phyloP scores from a whole-genome alignment of 2,888 invertebrate species.

The Merodon equestris region DNA sequence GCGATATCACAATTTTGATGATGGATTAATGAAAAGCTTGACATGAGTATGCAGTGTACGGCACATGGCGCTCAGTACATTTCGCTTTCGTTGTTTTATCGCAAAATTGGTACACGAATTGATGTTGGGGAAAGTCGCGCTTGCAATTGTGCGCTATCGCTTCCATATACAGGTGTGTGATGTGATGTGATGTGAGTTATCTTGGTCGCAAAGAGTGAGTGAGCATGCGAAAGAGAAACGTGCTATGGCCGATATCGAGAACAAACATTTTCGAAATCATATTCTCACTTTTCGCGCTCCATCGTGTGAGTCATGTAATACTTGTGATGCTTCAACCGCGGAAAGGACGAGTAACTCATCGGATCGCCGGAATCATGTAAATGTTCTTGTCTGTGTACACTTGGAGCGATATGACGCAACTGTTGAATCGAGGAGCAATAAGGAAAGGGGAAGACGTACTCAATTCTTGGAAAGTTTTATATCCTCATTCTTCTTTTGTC shows the following conservation, averaged over 20 bases:
- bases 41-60: constrained; percentile 34
- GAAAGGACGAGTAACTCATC: too few species aligned
- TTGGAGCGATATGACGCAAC: too few species aligned
- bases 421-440: too few species aligned
- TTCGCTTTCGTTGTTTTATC: constrained; percentile 67
- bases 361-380: too few species aligned
- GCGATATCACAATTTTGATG: too few species aligned
- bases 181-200: constrained; percentile 52
- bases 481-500: too few species aligned
- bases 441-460: too few species aligned
- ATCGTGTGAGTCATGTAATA: constrained; percentile 46
- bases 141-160: constrained; percentile 48
- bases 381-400: too few species aligned
- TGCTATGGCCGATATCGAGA: constrained; percentile 43
- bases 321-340: too few species aligned
- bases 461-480: too few species aligned
- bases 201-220: constrained; percentile 62
- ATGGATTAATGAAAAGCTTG: constrained; percentile 61
- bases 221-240: constrained; percentile 35
- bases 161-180: constrained; percentile 53
- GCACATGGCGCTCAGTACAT: too few species aligned
- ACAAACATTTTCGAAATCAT: constrained; percentile 59
- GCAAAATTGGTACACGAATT: constrained; percentile 68
- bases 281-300: constrained; percentile 47
- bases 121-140: constrained; percentile 67